A percentile compares a stretch with the other conserved stretches of the same genome.
Evolutionary conservation across 92 coral and sea anemone genomes (phyloP).

Genomic region (Parazoanthus darwini): DNA sequence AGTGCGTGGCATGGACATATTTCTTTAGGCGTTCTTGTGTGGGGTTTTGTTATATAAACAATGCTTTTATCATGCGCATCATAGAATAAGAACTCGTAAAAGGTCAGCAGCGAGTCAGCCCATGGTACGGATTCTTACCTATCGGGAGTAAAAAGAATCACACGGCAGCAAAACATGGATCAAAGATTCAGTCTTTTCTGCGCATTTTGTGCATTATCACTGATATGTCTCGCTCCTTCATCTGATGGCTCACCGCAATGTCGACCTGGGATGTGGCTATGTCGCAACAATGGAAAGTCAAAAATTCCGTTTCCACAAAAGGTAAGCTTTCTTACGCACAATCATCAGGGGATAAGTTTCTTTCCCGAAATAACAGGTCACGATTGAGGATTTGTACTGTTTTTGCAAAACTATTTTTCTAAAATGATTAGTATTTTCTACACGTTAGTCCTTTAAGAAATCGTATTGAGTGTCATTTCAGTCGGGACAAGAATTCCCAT

Average conservation of each 20-base stretch:
- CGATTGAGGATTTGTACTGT: background rate
- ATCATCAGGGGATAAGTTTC: background rate
- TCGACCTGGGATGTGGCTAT: constrained; percentile 31
- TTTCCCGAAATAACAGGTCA: too few species aligned
- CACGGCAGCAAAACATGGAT: background rate
- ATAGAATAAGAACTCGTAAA: constrained; percentile 14
- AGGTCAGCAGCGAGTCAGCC: background rate
- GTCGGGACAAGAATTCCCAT: background rate
- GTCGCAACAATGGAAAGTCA: background rate
- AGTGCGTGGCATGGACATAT: constrained; percentile 1
- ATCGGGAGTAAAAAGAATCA: background rate
- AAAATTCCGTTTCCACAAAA: constrained; percentile 18
- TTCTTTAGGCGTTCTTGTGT: constrained; percentile 9
- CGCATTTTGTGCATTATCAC: background rate
- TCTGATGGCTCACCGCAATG: constrained; percentile 20
- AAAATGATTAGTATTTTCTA: too few species aligned
- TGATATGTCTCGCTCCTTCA: background rate
- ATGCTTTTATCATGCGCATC: background rate
- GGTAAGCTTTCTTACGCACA: background rate
- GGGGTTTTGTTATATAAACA: constrained; percentile 23
- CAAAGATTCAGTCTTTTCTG: constrained; percentile 1
- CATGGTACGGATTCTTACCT: background rate
- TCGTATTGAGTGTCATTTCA: too few species aligned
- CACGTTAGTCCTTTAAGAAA: too few species aligned
- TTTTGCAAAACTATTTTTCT: background rate